These are phyloP conservation scores for Halcyon malimbica DNA, from an alignment of 2,113 vertebrate genomes.

Conservation along the genomic window DNA sequence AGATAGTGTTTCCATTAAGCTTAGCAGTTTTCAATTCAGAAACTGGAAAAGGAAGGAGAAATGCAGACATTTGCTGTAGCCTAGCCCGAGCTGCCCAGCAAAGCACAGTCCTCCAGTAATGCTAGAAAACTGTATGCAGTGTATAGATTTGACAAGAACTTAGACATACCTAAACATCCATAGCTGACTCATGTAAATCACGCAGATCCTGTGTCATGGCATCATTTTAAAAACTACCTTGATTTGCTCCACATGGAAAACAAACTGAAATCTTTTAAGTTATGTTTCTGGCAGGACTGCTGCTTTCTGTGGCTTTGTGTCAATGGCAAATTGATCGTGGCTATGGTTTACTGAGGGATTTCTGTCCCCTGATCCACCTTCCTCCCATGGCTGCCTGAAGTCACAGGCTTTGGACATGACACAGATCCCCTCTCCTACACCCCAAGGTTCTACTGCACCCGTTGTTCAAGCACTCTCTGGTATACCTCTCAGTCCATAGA, in stretches of 20 bases:
- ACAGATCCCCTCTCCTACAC: not conserved
- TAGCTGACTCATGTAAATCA: not conserved
- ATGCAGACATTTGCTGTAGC: not conserved
- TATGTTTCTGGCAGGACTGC: not conserved
- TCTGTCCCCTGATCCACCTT: not conserved
- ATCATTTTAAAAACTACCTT: not conserved
- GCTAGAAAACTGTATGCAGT: not conserved
- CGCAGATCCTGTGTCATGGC: not conserved
- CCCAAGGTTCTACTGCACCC: not conserved
- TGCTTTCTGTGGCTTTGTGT: not conserved
- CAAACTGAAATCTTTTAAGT: not conserved
- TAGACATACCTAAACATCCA: not conserved
- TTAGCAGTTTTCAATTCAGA: not conserved
- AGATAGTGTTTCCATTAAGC: slow-evolving; percentile 17
- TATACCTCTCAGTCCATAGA: not conserved
- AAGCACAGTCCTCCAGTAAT: not conserved
- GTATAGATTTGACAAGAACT: not conserved
- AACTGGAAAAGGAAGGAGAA: not conserved
- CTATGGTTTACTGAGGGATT: not conserved
- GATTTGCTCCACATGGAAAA: not conserved
- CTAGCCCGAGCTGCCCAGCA: not conserved
- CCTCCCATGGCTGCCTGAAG: not conserved
- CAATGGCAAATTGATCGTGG: not conserved
- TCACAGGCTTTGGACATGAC: not conserved
- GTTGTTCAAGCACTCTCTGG: not conserved